Evolutionary conservation across 2,113 vertebrate species (phyloP), one percentile per base, ranked within the genome.

Genomic region (Enhydra lutris): DNA sequence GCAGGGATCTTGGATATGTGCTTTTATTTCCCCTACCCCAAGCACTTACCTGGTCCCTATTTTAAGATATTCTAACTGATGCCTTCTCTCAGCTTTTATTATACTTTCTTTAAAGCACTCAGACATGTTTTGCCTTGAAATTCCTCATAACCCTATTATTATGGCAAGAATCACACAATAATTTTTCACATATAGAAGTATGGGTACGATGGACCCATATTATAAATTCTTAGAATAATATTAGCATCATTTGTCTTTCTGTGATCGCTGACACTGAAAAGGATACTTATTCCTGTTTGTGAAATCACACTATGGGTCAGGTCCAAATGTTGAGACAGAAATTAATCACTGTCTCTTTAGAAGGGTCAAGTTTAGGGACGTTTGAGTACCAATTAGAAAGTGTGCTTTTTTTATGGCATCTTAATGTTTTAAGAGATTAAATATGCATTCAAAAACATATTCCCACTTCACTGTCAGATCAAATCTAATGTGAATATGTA

Each of bases 181-280:
- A 80, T 95, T 67, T 96, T 96, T 71, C 20, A 92, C 11, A 61
- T 45, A n/a, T 15, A 80, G 7, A 95, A 65, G 47, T 57, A 23
- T 23, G 42, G 86, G 13, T 67, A 20, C 89, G 45, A 55, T 92
- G 1, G 52, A 94, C 82, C 34, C 34, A 92, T 67, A 36, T 39
- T 88, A 34, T 82, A 78, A 76, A 84, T 94, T 95, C 74, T 50
- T 74, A 50, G 26, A 67, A 69, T 86, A 89, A 80, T 73, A 63
- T 39, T 95, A 79, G 17, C 59, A 57, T 95, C 87, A 82, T 92
- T 94, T 97, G n/a, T 95, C 76, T 97, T 93, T 97, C 65, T 86
- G 17, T 93, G 90, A 67, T 86, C 74, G 15, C 24, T 91, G 89
- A 96, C 76, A 93, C 42, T 23, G 7, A 86, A 85, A 97, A 94